A percentile compares a stretch with the other conserved stretches of the same genome.
Conservation (phyloP, 2,888 invertebrate species). For the Sarcophaga caerulescens region DNA sequence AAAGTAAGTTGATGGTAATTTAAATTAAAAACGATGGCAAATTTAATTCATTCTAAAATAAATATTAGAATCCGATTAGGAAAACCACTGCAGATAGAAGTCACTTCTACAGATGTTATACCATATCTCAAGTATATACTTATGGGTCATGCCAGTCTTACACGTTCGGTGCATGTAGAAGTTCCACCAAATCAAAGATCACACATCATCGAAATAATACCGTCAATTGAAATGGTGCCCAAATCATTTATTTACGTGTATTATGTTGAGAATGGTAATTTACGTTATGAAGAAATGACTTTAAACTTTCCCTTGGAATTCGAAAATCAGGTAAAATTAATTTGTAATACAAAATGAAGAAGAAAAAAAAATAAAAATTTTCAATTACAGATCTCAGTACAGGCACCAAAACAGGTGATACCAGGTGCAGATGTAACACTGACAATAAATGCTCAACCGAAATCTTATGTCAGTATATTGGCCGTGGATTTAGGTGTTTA, state of each 20-base stretch:
- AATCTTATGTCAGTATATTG: slow-evolving; percentile 92
- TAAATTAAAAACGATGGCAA: too few species aligned
- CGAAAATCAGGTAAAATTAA: slow-evolving; percentile 17
- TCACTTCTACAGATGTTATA: neutral
- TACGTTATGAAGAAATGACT: slow-evolving; percentile 81
- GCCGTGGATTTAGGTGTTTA: slow-evolving; percentile 93
- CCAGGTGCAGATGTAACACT: slow-evolving; percentile 91
- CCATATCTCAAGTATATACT: slow-evolving; percentile 77
- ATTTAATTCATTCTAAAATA: too few species aligned
- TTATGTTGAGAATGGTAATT: slow-evolving; percentile 83
- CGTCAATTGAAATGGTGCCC: slow-evolving; percentile 37
- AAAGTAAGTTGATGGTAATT: neutral
- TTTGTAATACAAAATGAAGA: neutral
- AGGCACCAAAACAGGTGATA: slow-evolving; percentile 71
- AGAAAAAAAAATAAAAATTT: neutral
- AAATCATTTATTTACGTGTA: slow-evolving; percentile 26
- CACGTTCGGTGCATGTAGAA: slow-evolving; percentile 88
- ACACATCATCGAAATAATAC: slow-evolving; percentile 85
- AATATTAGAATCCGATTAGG: neutral
- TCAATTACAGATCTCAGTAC: neutral
- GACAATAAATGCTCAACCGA: slow-evolving; percentile 89
- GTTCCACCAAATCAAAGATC: slow-evolving; percentile 82
- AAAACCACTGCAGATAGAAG: neutral
- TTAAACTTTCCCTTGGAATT: slow-evolving; percentile 8
- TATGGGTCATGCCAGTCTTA: slow-evolving; percentile 92